A percentile compares a stretch with the other conserved stretches of the same genome.
phyloP scores from a whole-genome alignment of 2,113 vertebrate species.

The Gymnorhina tibicen region DNA sequence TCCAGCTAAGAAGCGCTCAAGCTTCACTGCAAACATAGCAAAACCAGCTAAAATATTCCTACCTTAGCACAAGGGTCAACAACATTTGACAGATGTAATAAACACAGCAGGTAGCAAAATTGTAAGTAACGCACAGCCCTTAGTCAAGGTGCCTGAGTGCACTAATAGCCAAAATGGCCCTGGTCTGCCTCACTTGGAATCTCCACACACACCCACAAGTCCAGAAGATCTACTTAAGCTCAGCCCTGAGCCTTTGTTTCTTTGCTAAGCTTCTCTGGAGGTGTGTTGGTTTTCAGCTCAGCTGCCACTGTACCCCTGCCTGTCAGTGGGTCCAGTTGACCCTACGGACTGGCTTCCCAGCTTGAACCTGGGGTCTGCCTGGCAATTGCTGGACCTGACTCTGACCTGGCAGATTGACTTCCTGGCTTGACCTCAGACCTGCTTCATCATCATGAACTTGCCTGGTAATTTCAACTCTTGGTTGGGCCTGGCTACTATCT shows the following conservation, averaged over 20 bases:
- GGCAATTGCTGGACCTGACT: background rate
- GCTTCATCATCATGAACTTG: background rate
- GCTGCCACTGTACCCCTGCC: background rate
- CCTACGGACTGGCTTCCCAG: background rate
- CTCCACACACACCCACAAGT: background rate
- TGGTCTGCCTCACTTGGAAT: background rate
- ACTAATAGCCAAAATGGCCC: background rate
- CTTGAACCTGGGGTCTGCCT: background rate
- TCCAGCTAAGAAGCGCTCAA: background rate
- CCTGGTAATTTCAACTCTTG: background rate
- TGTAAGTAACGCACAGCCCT: background rate
- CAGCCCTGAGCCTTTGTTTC: background rate
- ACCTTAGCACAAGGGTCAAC: background rate
- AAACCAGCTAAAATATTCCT: background rate
- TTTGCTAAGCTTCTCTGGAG: background rate
- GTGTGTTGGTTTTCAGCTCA: background rate
- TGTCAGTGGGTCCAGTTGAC: background rate
- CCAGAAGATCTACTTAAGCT: background rate
- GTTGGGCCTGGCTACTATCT: background rate
- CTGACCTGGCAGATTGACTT: background rate
- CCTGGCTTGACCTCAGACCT: background rate
- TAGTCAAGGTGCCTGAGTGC: background rate
- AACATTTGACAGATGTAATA: background rate
- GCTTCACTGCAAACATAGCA: background rate
- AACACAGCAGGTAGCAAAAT: background rate